Conservation (phyloP, 1,140 invertebrate species). For the Hormaphis cornu region DNA sequence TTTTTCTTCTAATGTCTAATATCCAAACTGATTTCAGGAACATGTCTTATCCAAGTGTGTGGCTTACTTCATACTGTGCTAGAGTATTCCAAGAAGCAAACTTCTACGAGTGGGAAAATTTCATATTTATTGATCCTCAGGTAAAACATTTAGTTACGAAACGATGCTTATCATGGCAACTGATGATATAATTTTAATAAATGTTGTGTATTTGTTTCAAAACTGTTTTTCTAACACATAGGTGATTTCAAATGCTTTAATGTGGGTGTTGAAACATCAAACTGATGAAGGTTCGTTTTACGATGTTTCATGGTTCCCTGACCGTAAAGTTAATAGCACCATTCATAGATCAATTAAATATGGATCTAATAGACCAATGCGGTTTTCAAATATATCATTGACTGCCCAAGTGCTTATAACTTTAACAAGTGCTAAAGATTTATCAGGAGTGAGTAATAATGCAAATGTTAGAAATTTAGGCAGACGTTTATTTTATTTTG, state of each 20-base stretch:
- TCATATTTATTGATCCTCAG: conserved; percentile 75
- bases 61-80: conserved; percentile 77
- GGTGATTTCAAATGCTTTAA: conserved; percentile 66
- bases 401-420: conserved; percentile 84
- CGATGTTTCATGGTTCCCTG: conserved; percentile 68
- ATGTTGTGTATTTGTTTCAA: neutral
- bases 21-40: conserved; percentile 49
- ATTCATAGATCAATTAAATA: conserved; percentile 43
- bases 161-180: neutral
- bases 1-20: conserved; percentile 9
- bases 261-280: conserved; percentile 72
- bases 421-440: conserved; percentile 68
- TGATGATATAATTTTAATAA: neutral
- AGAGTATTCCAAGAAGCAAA: conserved; percentile 78
- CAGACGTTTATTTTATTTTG: neutral
- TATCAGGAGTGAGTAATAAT: conserved; percentile 52
- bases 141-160: conserved; percentile 37
- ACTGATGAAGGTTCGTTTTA: conserved; percentile 71
- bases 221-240: conserved; percentile 29
- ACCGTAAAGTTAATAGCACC: conserved; percentile 74
- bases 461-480: neutral
- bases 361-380: conserved; percentile 42
- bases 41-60: conserved; percentile 69
- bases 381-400: conserved; percentile 69
- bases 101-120: conserved; percentile 89